Evolutionary conservation across 92 coral and sea anemone species (phyloP).

Genomic region (Muricea muricata): DNA sequence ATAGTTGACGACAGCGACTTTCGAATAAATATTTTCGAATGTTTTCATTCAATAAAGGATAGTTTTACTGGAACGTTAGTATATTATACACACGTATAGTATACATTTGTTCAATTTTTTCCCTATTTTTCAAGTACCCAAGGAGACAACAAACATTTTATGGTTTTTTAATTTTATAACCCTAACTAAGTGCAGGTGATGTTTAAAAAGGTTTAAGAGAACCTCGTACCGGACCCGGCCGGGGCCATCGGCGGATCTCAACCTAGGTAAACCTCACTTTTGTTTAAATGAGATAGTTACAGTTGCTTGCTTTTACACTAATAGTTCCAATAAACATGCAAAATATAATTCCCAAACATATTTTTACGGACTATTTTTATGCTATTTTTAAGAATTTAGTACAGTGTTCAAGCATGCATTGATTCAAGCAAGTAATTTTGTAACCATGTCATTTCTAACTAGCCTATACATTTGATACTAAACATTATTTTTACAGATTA

Average conservation of each 20-base stretch:
- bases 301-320: background rate
- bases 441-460: background rate
- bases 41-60: background rate
- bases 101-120: background rate
- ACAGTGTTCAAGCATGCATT: background rate
- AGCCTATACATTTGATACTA: background rate
- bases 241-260: constrained; percentile 36
- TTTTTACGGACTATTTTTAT: too few species aligned
- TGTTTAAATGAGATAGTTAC: background rate
- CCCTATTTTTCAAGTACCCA: background rate
- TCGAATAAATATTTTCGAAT: background rate
- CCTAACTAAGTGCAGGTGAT: background rate
- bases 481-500: background rate
- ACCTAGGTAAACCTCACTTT: background rate
- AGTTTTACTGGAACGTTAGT: too few species aligned
- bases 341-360: background rate
- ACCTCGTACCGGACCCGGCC: constrained; percentile 27
- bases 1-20: background rate
- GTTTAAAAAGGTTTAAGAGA: constrained; percentile 3
- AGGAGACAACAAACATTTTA: background rate
- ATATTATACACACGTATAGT: background rate
- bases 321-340: too few species aligned
- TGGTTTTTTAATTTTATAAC: background rate
- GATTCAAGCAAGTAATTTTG: background rate
- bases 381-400: background rate